Base-by-base conservation (phyloP, 2,797 vertebrate species). In the Cercopithecus hamlyni region DNA sequence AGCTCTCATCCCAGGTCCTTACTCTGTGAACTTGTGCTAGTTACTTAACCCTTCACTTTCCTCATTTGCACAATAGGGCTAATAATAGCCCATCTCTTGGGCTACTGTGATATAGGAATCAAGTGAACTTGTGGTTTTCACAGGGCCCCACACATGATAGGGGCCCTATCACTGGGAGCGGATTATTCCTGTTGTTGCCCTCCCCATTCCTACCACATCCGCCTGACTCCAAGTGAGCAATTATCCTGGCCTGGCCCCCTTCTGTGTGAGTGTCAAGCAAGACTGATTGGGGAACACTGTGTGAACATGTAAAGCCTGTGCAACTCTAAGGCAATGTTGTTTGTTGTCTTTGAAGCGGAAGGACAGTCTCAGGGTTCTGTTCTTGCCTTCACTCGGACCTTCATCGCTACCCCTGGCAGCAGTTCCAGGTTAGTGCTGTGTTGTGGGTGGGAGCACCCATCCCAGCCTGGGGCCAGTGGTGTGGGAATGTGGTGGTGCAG, bases 321-420 rank as follows among this genome's bases (percentile, higher is more conserved):
- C 0, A 14, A 24, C 15, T 83, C n/a, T 83, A 57, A 80, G 11
- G 36, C 36, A 4, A 3, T 76, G 36, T 58, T 77, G 36, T 87
- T 84, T 92, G 22, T 81, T 88, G 92, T 87, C 36, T 6, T 79
- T 91, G 43, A 88, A 97, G 88, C 55, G 50, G 91, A 77, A 83
- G 88, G 91, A 48, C 39, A 33, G 5, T 84, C 14, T 83, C 77
- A 41, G 43, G 43, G 70, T 2, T 86, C 27, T 88, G 61, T 93
- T 52, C 27, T 26, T 19, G 88, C 88, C 83, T 95, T 95, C 77
- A 73, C 61, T 22, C 27, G 72, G 92, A 94, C 72, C 50, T 97
- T 97, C 92, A 80, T 75, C 6, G 0, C 64, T 45, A 89, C 4
- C 33, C 64, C 48, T 94, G 9, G 30, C 48, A 82, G 41, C 55